phyloP scores from a whole-genome alignment of 2,888 invertebrate species.

The Thecocarcelia acutangulata region DNA sequence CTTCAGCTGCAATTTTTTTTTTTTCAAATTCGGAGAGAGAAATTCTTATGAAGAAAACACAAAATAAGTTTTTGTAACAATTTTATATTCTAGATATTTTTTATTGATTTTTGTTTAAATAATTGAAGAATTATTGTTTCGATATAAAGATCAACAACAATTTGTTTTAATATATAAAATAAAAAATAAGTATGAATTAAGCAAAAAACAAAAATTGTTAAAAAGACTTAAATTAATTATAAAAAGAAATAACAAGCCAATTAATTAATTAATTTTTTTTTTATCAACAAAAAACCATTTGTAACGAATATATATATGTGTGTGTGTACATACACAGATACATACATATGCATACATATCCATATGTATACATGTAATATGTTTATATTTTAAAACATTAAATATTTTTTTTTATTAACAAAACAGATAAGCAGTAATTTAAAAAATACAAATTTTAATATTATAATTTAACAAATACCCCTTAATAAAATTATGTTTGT shows the following conservation, averaged over 20 bases:
- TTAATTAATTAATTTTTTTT: conserved; percentile 22
- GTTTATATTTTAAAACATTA: not conserved
- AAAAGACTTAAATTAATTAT: conserved; percentile 32
- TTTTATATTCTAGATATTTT: conserved; percentile 66
- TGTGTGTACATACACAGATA: not conserved
- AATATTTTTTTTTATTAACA: not conserved
- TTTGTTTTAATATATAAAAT: conserved; percentile 39
- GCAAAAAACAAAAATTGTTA: conserved; percentile 34
- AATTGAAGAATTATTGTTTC: conserved; percentile 66
- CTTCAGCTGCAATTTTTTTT: too few relatives aligned
- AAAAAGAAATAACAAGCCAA: conserved; percentile 62
- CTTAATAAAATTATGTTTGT: conserved; percentile 61
- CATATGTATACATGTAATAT: too few relatives aligned
- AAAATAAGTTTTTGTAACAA: conserved; percentile 61
- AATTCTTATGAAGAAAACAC: not conserved
- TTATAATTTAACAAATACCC: conserved; percentile 42
- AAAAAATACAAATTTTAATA: too few relatives aligned
- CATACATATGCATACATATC: too few relatives aligned
- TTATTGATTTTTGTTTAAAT: conserved; percentile 57
- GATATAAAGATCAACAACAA: conserved; percentile 64
- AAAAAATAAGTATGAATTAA: conserved; percentile 53
- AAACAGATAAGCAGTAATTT: too few relatives aligned
- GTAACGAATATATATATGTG: conserved; percentile 25
- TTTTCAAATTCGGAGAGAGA: conserved; percentile 17
- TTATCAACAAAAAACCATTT: conserved; percentile 5